phyloP scores from a whole-genome alignment of 1,140 invertebrate species.

The Drosophila novamexicana region DNA sequence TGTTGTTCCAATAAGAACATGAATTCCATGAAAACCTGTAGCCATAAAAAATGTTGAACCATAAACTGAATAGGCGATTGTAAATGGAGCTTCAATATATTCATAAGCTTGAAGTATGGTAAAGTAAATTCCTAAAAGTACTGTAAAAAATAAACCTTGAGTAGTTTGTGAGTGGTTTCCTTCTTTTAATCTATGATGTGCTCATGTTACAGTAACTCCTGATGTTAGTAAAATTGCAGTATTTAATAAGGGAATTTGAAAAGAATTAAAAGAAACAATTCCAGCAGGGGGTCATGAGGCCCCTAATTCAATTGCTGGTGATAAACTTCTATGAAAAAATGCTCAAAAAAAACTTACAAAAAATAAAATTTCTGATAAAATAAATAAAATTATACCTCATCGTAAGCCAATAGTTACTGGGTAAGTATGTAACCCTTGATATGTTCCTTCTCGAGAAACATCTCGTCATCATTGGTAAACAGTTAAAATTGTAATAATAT shows the following conservation, averaged over 20 bases:
- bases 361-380: conserved; percentile 54
- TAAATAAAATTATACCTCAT: conserved; percentile 61
- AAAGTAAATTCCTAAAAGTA: too few relatives aligned
- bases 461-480: conserved; percentile 88
- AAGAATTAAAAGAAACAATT: conserved; percentile 87
- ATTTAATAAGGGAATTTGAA: conserved; percentile 86
- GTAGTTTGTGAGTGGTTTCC: conserved; percentile 24
- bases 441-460: conserved; percentile 85
- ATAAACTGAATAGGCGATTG: too few relatives aligned
- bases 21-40: conserved; percentile 90
- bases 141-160: conserved; percentile 58
- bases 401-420: conserved; percentile 83
- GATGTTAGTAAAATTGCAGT: conserved; percentile 87
- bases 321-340: conserved; percentile 88
- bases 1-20: too few relatives aligned
- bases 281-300: conserved; percentile 86
- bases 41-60: conserved; percentile 47
- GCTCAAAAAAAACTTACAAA: conserved; percentile 33
- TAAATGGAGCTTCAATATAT: too few relatives aligned
- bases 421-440: too few relatives aligned
- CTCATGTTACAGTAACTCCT: conserved; percentile 86
- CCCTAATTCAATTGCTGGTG: conserved; percentile 87
- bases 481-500: conserved; percentile 84
- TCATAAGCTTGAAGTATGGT: too few relatives aligned
- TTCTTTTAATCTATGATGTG: conserved; percentile 86